phyloP scores from a whole-genome alignment of 2,888 invertebrate species.

The Euphydryas editha region DNA sequence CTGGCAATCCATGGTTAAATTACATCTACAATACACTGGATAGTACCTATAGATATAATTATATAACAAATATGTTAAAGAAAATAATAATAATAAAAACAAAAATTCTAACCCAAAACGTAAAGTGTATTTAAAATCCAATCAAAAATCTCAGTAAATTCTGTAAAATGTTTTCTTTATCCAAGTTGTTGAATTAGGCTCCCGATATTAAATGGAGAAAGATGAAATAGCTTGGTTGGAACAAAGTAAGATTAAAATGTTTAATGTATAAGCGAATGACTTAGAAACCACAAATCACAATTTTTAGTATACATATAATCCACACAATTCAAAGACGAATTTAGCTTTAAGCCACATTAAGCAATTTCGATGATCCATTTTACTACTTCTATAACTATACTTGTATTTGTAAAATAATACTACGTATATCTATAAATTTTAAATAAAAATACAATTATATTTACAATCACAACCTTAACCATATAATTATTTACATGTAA shows the following conservation, averaged over 20 bases:
- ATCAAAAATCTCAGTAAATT: conserved; percentile 21
- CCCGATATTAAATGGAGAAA: conserved; percentile 21
- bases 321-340: no score
- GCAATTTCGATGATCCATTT: no score
- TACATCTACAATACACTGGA: no score
- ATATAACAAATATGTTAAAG: background rate
- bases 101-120: background rate
- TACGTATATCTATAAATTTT: no score
- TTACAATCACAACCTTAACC: no score
- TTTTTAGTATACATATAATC: no score
- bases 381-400: no score
- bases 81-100: background rate
- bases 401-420: no score
- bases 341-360: no score
- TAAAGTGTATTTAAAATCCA: conserved; percentile 16
- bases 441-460: no score
- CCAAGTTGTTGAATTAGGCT: conserved; percentile 25
- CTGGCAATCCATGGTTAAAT: no score
- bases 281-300: background rate
- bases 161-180: conserved; percentile 27
- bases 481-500: no score
- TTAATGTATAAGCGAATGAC: conserved; percentile 6
- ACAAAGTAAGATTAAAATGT: conserved; percentile 1
- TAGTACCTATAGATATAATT: background rate
- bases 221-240: conserved; percentile 19